Evolutionary conservation across 2,113 vertebrate species (phyloP).

Genomic region (Bufo gargarizans): DNA sequence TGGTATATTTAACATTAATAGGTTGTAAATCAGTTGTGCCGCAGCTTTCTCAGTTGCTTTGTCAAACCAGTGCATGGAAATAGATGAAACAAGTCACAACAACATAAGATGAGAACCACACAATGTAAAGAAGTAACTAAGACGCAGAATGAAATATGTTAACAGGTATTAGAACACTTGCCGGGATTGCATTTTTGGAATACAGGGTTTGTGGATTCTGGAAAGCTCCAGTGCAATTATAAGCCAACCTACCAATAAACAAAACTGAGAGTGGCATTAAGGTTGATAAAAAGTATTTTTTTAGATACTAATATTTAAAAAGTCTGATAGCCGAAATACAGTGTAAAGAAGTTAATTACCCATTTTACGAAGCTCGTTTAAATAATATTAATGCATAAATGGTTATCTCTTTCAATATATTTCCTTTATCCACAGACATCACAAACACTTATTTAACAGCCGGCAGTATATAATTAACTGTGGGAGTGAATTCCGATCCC

Average conservation of each 20-base stretch:
- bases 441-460: conserved; percentile 52
- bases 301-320: neutral
- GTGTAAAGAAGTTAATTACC: conserved; percentile 14
- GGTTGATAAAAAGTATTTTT: neutral
- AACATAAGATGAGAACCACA: neutral
- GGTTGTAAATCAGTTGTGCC: too few species aligned
- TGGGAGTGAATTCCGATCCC: conserved; percentile 46
- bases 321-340: neutral
- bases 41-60: too few species aligned
- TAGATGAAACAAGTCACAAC: too few species aligned
- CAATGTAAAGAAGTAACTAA: neutral
- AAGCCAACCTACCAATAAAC: neutral
- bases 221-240: neutral
- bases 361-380: conserved; percentile 32
- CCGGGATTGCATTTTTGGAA: too few species aligned
- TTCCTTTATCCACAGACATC: conserved; percentile 50
- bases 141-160: neutral
- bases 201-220: neutral
- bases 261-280: neutral
- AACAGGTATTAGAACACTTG: neutral
- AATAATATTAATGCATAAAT: conserved; percentile 51
- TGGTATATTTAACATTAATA: too few species aligned
- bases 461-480: conserved; percentile 51
- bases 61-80: too few species aligned
- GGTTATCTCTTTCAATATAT: conserved; percentile 47